These are phyloP conservation scores for Distichodus sexfasciatus DNA, from an alignment of 2,797 vertebrate genomes.

Conservation along the genomic window DNA sequence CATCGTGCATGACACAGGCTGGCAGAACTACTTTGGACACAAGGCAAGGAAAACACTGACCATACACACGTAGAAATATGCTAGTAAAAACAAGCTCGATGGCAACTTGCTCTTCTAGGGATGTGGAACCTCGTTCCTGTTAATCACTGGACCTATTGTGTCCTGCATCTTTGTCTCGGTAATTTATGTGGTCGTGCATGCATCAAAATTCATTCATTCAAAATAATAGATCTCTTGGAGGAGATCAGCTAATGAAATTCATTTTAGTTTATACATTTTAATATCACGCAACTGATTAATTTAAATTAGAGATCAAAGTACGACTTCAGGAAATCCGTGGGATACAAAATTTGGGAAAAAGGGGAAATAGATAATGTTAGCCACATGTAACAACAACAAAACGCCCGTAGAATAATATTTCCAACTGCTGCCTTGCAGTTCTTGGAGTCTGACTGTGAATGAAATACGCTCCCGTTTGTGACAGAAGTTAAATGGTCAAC, in stretches of 20 bases:
- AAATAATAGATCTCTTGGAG: too few relatives aligned
- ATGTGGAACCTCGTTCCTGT: neutral
- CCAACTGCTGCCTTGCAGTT: neutral
- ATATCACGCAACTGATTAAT: too few relatives aligned
- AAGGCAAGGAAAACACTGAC: conserved; percentile 47
- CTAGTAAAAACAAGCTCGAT: conserved; percentile 4
- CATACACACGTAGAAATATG: conserved; percentile 32
- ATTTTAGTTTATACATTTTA: too few relatives aligned
- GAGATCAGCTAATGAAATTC: too few relatives aligned
- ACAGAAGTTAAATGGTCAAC: conserved; percentile 28
- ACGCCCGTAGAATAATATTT: neutral
- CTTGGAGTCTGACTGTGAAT: neutral
- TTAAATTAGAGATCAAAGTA: too few relatives aligned
- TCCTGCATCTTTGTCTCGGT: too few relatives aligned
- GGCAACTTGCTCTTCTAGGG: neutral
- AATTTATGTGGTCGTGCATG: too few relatives aligned
- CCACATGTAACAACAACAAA: too few relatives aligned
- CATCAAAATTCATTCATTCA: too few relatives aligned
- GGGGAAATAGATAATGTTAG: too few relatives aligned
- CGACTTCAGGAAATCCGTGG: too few relatives aligned
- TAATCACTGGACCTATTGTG: neutral
- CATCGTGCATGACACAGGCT: conserved; percentile 31
- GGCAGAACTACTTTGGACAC: conserved; percentile 38
- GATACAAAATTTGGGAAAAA: too few relatives aligned
- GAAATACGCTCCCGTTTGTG: neutral